Percentiles rank a stretch among this genome's conserved stretches.
Conservation (phyloP, 2,113 vertebrate species). For the Ceyx cyanopectus region DNA sequence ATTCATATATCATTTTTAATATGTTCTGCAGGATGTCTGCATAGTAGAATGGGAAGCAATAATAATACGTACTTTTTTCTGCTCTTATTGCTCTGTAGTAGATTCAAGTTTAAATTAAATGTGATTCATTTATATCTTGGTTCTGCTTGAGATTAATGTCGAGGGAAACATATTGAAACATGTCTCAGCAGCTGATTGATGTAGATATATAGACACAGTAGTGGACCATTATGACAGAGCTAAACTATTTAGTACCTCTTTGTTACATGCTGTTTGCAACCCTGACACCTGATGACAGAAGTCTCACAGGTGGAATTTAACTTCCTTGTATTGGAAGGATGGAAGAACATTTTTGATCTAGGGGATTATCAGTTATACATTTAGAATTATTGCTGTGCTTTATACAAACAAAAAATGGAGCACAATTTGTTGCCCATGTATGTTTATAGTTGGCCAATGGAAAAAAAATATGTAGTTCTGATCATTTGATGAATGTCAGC, state of each 20-base stretch:
- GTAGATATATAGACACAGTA: neutral
- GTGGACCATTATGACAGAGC: neutral
- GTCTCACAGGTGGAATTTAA: neutral
- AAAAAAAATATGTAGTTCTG: neutral
- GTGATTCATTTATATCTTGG: neutral
- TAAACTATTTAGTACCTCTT: neutral
- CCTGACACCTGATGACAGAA: neutral
- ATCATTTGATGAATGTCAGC: neutral
- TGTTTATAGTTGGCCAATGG: neutral
- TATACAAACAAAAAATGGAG: neutral
- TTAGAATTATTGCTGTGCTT: neutral
- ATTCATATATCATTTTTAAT: neutral
- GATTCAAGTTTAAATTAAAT: neutral
- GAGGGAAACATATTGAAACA: neutral
- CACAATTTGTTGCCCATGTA: neutral
- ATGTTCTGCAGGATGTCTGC: neutral
- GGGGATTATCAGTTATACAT: neutral
- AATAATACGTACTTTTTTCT: neutral
- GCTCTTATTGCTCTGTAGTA: neutral
- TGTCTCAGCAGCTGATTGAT: neutral
- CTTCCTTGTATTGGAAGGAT: neutral
- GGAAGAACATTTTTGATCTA: neutral
- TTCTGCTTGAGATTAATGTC: neutral
- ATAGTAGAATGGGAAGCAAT: neutral
- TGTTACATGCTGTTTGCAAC: neutral